Evolutionary conservation across 2,888 invertebrate genomes (phyloP).

Genomic region (Terebella lapidaria): DNA sequence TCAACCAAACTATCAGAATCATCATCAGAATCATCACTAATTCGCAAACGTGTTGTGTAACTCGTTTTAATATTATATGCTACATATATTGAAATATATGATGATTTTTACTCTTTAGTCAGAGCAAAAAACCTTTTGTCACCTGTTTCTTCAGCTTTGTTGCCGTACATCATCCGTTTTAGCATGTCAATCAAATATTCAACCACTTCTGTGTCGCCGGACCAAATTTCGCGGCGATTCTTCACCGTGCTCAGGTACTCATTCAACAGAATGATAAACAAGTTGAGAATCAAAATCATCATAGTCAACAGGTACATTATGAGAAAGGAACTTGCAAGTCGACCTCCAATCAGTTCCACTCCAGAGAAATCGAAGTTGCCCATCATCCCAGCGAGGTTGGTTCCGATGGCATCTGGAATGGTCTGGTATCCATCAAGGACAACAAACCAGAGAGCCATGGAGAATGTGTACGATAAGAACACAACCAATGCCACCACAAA

Average conservation of each 20-base stretch:
- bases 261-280: conserved; percentile 11
- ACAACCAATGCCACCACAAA: not conserved
- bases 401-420: not conserved
- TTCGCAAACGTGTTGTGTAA: no score
- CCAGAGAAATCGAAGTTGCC: conserved; percentile 11
- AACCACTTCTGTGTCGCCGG: conserved; percentile 7
- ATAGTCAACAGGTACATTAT: conserved; percentile 9
- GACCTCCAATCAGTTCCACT: not conserved
- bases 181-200: conserved; percentile 1
- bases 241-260: conserved; percentile 7
- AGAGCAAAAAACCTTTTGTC: no score
- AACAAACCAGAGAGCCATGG: not conserved
- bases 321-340: not conserved
- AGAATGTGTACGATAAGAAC: conserved; percentile 1
- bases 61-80: no score
- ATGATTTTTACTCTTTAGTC: no score
- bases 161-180: not conserved
- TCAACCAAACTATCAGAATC: no score
- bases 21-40: no score
- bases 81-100: no score
- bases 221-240: not conserved
- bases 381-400: not conserved
- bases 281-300: conserved; percentile 10
- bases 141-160: no score
- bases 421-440: not conserved